Evolutionary conservation across 2,888 invertebrate species (phyloP), one percentile per base, ranked within the genome.

Genomic region (Temnothorax rugatulus): DNA sequence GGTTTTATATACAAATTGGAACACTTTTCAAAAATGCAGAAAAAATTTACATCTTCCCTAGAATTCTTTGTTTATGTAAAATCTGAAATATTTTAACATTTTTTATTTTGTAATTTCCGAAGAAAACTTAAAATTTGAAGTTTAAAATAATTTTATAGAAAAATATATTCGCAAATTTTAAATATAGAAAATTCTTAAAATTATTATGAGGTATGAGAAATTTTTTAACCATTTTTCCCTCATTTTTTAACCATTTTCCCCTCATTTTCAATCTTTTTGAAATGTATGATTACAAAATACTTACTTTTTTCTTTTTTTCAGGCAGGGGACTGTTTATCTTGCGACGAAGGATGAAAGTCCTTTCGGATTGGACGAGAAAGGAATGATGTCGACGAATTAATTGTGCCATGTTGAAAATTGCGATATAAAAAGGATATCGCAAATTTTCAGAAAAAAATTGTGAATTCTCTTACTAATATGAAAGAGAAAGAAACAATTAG

Each of bases 261-360:
- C 7, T 0, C 0, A 34, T 52, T 21, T 52, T 21, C 1, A 18
- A 34, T 29, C 2, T 50, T 25, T 41, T 52, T 50, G 3, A 50
- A 50, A 29, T 4, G 18, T 29, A 44, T 47, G 7, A 54, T 41
- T 18, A 15, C 34, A 4, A 18, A 64, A 64, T 71, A 50, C n/a
- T 47, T 59, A 4, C 15, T 18, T 63, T n/a, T 50, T n/a, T n/a
- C 11, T 59, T 7, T 57, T 73, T 69, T 34, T 61, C 73, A 93
- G 93, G 8, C 82, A 54, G 13, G 92, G 92, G 13, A 84, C 41
- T 0, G 91, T 90, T 76, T 93, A 91, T 83, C 84, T 93, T 38
- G 52, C 34, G 15, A 93, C 93, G 15, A 69, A 54, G 34, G 13
- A 66, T 0, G 38, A 76, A 2, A 41, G 81, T 41, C 92, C 91